A percentile compares a stretch with the other conserved stretches of the same genome.
These are phyloP conservation scores for Limnephilus rhombicus DNA, from an alignment of 2,888 invertebrate genomes.

Conservation along the genomic window DNA sequence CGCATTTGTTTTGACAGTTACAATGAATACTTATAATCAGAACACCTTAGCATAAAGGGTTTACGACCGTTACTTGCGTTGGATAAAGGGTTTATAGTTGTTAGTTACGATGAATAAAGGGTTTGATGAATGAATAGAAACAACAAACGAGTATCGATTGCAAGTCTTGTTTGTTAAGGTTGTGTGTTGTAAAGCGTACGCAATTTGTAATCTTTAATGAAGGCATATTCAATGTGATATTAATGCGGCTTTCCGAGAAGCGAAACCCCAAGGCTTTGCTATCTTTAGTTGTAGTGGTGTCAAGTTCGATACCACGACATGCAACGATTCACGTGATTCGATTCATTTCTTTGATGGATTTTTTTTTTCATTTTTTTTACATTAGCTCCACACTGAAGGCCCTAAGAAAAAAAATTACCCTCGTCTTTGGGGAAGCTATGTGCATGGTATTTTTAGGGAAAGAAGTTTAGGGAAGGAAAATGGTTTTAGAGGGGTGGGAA, in stretches of 20 bases:
- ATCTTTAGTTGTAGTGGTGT: neutral
- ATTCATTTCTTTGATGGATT: neutral
- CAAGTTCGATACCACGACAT: neutral
- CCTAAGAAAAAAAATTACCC: too few relatives aligned
- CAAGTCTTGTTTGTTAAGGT: conserved; percentile 14
- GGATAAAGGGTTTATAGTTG: neutral
- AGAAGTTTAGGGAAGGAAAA: too few relatives aligned
- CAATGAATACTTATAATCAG: neutral
- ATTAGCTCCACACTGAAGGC: too few relatives aligned
- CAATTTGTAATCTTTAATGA: conserved; percentile 26
- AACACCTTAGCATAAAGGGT: neutral
- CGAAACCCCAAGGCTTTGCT: neutral
- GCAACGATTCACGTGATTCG: neutral
- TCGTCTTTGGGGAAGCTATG: too few relatives aligned
- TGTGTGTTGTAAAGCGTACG: conserved; percentile 10
- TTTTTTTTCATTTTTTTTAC: too few relatives aligned
- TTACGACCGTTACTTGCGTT: neutral
- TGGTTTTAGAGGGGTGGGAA: too few relatives aligned
- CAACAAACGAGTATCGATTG: conserved; percentile 3
- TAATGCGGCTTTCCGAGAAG: neutral
- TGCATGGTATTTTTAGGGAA: too few relatives aligned
- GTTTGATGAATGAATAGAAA: conserved; percentile 15
- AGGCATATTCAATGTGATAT: conserved; percentile 11
- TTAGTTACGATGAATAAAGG: neutral
- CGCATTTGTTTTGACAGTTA: neutral